Evolutionary conservation across 2,797 vertebrate species (phyloP).

Genomic region (Onychomys leucogaster): DNA sequence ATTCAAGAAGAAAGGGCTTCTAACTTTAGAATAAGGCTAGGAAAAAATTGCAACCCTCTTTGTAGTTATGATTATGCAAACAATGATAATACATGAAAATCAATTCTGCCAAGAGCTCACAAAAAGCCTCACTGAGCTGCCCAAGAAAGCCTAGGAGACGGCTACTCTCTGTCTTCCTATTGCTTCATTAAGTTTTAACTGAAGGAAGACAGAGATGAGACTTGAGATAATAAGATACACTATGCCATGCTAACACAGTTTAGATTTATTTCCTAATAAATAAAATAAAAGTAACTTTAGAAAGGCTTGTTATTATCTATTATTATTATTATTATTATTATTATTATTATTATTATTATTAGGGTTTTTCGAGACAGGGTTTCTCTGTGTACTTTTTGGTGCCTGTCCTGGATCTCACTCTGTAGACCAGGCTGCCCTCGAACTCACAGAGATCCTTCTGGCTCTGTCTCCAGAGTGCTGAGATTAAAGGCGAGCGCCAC

Average conservation of each 20-base stretch:
- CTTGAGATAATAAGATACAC: background rate
- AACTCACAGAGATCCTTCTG: too few relatives aligned
- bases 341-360: too few relatives aligned
- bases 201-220: background rate
- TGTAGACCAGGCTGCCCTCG: too few relatives aligned
- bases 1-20: background rate
- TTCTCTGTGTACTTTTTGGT: too few relatives aligned
- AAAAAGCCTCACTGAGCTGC: background rate
- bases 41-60: background rate
- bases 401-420: too few relatives aligned
- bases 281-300: background rate
- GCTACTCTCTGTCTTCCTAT: background rate
- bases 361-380: too few relatives aligned
- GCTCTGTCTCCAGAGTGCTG: too few relatives aligned
- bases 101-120: background rate
- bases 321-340: too few relatives aligned
- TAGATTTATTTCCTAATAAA: background rate
- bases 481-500: too few relatives aligned
- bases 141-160: background rate
- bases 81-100: background rate
- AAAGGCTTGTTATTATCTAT: background rate
- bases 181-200: background rate
- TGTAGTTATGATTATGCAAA: slow-evolving; percentile 33
- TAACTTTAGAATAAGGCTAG: background rate
- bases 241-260: background rate